These are phyloP conservation scores for Xenopus petersii DNA, from an alignment of 2,797 vertebrate genomes.

Conservation along the genomic window DNA sequence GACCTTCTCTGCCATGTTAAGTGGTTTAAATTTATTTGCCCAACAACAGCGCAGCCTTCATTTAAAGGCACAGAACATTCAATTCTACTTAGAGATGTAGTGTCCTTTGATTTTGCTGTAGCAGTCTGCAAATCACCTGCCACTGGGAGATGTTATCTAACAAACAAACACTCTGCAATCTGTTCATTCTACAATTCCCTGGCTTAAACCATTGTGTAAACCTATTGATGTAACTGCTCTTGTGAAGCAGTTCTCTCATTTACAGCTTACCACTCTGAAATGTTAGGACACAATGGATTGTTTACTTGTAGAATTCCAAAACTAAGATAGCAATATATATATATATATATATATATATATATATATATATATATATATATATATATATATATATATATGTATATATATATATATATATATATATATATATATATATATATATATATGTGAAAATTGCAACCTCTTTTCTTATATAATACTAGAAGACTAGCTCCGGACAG, in stretches of 20 bases:
- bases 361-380: no score
- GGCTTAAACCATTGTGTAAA: conserved; percentile 30
- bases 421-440: no score
- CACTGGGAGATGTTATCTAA: conserved; percentile 45
- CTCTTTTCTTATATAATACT: no score
- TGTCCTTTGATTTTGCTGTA: conserved; percentile 50
- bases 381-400: no score
- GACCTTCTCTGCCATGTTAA: conserved; percentile 83
- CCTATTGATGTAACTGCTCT: conserved; percentile 6
- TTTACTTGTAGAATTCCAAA: not conserved
- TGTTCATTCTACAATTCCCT: conserved; percentile 25
- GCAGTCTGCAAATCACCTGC: conserved; percentile 32
- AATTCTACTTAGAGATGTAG: conserved; percentile 65
- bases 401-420: no score
- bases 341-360: no score
- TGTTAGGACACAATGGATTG: not conserved
- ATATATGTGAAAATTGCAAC: no score
- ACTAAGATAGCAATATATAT: no score
- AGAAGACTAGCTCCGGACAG: no score
- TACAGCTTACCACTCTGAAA: not conserved
- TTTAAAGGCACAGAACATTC: conserved; percentile 79
- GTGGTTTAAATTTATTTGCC: conserved; percentile 85
- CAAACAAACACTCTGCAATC: conserved; percentile 20
- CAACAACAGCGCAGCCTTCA: conserved; percentile 77
- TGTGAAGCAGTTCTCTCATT: not conserved